These are phyloP conservation scores for Acanthis flammea DNA, from an alignment of 2,797 vertebrate species.

Conservation along the genomic window DNA sequence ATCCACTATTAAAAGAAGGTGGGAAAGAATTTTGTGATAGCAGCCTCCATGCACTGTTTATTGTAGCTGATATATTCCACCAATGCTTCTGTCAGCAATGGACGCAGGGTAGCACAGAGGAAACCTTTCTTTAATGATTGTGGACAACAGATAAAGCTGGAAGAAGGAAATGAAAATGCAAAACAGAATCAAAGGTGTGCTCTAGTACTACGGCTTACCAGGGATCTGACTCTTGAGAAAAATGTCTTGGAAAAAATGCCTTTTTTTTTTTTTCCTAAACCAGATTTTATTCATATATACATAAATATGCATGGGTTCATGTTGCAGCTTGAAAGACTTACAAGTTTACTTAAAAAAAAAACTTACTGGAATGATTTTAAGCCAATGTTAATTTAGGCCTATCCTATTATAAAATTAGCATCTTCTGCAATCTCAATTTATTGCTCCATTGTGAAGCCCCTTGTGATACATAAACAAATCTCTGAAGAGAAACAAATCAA, in stretches of 20 bases:
- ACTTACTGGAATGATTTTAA: constrained; percentile 65
- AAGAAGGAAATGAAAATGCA: constrained; percentile 51
- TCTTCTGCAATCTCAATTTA: constrained; percentile 73
- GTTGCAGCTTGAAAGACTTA: constrained; percentile 28
- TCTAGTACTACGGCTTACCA: background rate
- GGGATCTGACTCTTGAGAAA: background rate
- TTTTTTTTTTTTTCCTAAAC: background rate
- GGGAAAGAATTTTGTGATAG: constrained; percentile 37
- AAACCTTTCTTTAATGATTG: constrained; percentile 41
- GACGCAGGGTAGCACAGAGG: background rate
- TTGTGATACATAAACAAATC: constrained; percentile 71
- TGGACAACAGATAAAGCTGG: constrained; percentile 36
- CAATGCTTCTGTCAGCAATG: constrained; percentile 9
- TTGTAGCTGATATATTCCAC: constrained; percentile 3
- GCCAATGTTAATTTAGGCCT: constrained; percentile 70
- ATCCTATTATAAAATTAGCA: constrained; percentile 63
- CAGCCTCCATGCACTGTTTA: constrained; percentile 48
- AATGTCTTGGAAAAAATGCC: background rate
- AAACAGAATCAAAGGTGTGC: constrained; percentile 7
- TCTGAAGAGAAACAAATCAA: constrained; percentile 77
- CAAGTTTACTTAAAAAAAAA: constrained; percentile 62
- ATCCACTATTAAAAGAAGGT: constrained; percentile 64
- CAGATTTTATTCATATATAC: background rate
- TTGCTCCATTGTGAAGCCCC: constrained; percentile 70
- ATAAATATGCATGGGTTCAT: constrained; percentile 35